Conservation (phyloP, 2,113 vertebrate genomes). For the Castor canadensis region DNA sequence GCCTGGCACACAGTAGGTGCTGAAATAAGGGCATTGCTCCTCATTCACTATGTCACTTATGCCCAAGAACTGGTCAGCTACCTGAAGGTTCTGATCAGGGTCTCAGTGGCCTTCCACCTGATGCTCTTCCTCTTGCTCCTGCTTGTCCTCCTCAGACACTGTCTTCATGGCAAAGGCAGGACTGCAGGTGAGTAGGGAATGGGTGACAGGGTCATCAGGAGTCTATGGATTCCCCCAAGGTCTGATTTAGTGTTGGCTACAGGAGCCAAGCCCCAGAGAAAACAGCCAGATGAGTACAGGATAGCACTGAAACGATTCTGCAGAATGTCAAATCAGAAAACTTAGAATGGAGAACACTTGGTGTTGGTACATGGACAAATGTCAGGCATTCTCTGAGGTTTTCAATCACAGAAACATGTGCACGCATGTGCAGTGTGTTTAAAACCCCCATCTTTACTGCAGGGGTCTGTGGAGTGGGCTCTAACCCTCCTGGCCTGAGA, state of each 20-base stretch:
- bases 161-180: not conserved
- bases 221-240: too few relatives aligned
- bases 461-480: too few relatives aligned
- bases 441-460: not conserved
- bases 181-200: too few relatives aligned
- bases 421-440: accelerated
- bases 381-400: not conserved
- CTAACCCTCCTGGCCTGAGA: not conserved
- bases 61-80: not conserved
- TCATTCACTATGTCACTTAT: not conserved
- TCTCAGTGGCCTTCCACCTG: too few relatives aligned
- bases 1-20: too few relatives aligned
- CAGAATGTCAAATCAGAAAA: not conserved
- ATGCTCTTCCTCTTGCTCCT: not conserved
- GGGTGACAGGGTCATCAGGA: not conserved
- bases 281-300: accelerated
- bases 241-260: too few relatives aligned
- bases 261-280: too few relatives aligned
- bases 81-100: accelerated
- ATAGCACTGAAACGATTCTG: accelerated
- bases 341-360: too few relatives aligned
- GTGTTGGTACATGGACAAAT: accelerated
- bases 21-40: too few relatives aligned
- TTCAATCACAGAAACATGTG: not conserved
- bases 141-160: not conserved